Evolutionary conservation across 2,797 vertebrate species (phyloP).

Genomic region (Lepilemur ruficaudatus): DNA sequence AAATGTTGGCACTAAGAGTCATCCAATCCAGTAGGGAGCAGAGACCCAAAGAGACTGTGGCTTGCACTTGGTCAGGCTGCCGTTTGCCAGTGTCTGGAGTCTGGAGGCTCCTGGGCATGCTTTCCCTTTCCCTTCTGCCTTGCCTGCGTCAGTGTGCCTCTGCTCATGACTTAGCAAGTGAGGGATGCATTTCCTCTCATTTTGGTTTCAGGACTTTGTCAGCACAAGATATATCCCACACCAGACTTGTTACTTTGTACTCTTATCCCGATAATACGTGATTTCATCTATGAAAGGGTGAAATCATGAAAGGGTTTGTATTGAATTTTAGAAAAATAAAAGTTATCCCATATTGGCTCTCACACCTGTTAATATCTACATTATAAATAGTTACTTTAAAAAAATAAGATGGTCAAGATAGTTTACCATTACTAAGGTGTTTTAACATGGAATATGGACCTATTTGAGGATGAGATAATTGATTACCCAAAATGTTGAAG

Average conservation of each 20-base stretch:
- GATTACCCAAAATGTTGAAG: not conserved
- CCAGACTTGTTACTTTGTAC: not conserved
- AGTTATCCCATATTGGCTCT: not conserved
- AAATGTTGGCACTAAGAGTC: not conserved
- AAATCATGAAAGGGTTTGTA: not conserved
- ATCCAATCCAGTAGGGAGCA: not conserved
- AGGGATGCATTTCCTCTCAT: not conserved
- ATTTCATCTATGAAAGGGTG: not conserved
- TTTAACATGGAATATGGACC: not conserved
- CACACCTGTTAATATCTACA: not conserved
- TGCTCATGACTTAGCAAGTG: not conserved
- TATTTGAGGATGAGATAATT: not conserved
- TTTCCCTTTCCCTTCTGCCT: not conserved
- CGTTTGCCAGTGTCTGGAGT: accelerated
- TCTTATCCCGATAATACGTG: not conserved
- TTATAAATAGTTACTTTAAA: not conserved
- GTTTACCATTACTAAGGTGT: not conserved
- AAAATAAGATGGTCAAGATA: not conserved
- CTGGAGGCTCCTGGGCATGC: accelerated
- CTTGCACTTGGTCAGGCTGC: not conserved
- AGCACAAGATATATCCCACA: not conserved
- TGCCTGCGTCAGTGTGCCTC: not conserved
- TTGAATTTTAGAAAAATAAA: not conserved
- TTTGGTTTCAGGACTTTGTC: not conserved
- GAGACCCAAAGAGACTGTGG: not conserved